Evolutionary conservation across 92 coral and sea anemone species (phyloP), one percentile per base, ranked within the genome.

Genomic region (Zoanthus sociatus): DNA sequence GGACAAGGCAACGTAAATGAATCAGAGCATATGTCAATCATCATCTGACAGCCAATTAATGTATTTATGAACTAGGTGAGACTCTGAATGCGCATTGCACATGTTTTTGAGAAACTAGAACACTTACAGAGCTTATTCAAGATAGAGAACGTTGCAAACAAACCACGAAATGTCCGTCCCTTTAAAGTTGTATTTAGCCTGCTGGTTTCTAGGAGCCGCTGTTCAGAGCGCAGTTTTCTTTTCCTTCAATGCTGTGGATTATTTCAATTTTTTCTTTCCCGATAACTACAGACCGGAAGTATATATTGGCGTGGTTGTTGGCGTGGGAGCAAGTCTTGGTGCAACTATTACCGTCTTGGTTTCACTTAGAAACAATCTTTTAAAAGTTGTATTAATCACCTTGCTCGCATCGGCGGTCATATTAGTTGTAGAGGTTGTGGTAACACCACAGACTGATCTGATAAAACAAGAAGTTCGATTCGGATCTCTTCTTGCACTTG

Each of bases 181-280:
- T 13, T 88, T 83, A 87, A 95, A 90, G 75, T 93, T 95, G 45
- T 95, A 95, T 82, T 50, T 95, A 18, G 18, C 98, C 5, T 95
- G 96, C 73, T 95, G 98, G 98, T 95, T 95, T 84, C 96, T 95
- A 6, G 98, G 98, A 11, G 98, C 98, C 10, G 88, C 98, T 20
- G 98, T 95, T 7, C 98, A 95, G 76, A 95, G 98, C 73, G 96
- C 96, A 10, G 93, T 93, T 73, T 93, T 95, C 47, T 93, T 95
- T 85, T 91, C 93, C 73, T 95, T 85, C 84, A 95, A 95, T 48
- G 98, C 96, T 9, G 98, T 90, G 20, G 98, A 95, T 75, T 95
- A 95, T 76, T 95, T 93, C 93, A 95, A 95, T 87, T 95, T 66
- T 76, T 95, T 95, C 89, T 95, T 95, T 60, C 96, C 98, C 8